Evolutionary conservation across 2,797 vertebrate genomes (phyloP), one percentile per base, ranked within the genome.

Genomic region (Channa striata): DNA sequence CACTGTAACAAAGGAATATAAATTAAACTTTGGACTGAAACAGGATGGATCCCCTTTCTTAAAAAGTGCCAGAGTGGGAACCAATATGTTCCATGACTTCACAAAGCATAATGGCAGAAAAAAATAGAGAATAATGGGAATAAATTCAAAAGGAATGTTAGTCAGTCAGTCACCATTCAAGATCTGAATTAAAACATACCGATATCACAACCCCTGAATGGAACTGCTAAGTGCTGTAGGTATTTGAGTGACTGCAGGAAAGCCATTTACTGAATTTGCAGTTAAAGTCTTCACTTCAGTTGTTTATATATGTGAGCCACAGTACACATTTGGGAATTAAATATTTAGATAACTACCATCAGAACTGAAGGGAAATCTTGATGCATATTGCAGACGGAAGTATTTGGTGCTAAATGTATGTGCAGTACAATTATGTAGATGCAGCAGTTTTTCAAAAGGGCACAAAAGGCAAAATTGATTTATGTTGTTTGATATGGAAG

Each of bases 21-120:
- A 72, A 78, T 81, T 68, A 57, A 54, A 80, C 84, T 91, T 90
- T 90, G 82, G 84, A 74, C 74, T 84, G 72, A 83, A 85, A 74
- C 68, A 68, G 57, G 42, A 56, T 56, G 56, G 77, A 81, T 68
- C 64, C 59, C 43, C 57, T 54, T 75, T 80, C 57, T n/a, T 70
- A 46, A 75, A 89, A 87, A 89, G 85, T 92, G 89, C 84, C 67
- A 59, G 20, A 50, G 48, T 58, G 61, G 71, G 48, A 82, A 88
- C 62, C 49, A 74, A 72, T 77, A 77, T 68, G 72, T 73, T 85
- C 50, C 42, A 80, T 71, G 78, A 88, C 75, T 89, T 81, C 69
- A 73, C 60, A 85, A 75, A 84, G 74, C 49, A 83, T 48, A 81
- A 70, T 65, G 37, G 82, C 30, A 77, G 82, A 48, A 77, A 72